Evolutionary conservation across 2,888 invertebrate genomes (phyloP), one percentile per base, ranked within the genome.

Genomic region (Eupithecia dodoneata): DNA sequence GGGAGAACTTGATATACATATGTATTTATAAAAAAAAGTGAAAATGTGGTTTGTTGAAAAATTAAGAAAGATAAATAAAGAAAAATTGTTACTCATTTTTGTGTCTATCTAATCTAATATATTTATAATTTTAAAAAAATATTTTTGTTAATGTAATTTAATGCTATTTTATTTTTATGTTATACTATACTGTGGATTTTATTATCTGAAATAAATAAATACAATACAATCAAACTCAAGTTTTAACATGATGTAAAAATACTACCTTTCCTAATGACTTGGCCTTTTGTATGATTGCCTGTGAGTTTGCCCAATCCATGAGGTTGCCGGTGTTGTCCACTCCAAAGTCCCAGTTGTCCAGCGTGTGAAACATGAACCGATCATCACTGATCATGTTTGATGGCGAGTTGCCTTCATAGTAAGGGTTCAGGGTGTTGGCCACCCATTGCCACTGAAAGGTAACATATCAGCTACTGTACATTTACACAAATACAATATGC

Each of bases 341-440:
- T 3, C 99, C 98, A 92, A 99, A 99, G 82, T 96, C 95, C 99
- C 99, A 99, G 86, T 97, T 96, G 18, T 96, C 90, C 52, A 97
- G 87, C 0, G 98, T 98, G 85, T 96, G 95, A 69, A 97, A 95
- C 86, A 99, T 97, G 81, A 99, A 96, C 12, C 98, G 96, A 89
- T 99, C 99, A 91, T 99, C 98, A 66, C 96, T 96, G 55, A 99
- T 97, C 96, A 96, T 96, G 83, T 94, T 94, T 1, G 96, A 95
- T 0, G 96, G 90, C 0, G 96, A 95, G 91, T 98, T 99, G 0
- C 97, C 98, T 92, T 99, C 99, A 85, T 98, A 98, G 88, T 98
- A 97, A 0, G 99, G 99, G 94, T 99, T 99, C 74, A 99, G 92
- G 0, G 98, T 98, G 70, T 96, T 97, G 0, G 98, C 98, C 6